These are phyloP conservation scores for Rhingia campestris DNA, from an alignment of 2,888 invertebrate species.

Conservation along the genomic window DNA sequence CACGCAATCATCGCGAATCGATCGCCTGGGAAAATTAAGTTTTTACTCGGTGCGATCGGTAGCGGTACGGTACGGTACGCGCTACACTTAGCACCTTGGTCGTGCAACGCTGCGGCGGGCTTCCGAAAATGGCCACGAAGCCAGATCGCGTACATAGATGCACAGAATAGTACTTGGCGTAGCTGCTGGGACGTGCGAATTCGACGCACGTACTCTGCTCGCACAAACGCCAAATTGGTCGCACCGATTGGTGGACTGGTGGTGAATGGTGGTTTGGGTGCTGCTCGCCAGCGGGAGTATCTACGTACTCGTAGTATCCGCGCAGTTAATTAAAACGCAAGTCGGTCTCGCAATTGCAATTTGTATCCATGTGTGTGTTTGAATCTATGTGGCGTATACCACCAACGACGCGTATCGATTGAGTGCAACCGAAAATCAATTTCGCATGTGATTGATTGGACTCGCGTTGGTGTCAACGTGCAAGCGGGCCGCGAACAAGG, in stretches of 20 bases:
- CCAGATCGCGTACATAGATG: slow-evolving; percentile 65
- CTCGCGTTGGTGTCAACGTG: slow-evolving; percentile 33
- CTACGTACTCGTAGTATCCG: not conserved
- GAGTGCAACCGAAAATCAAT: slow-evolving; percentile 59
- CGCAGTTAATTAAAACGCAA: slow-evolving; percentile 70
- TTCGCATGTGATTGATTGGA: slow-evolving; percentile 53
- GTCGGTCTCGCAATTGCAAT: slow-evolving; percentile 12
- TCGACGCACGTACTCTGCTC: slow-evolving; percentile 72
- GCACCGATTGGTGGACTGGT: slow-evolving; percentile 16
- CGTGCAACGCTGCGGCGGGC: slow-evolving; percentile 29
- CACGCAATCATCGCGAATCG: slow-evolving; percentile 72
- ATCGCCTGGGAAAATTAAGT: slow-evolving; percentile 74
- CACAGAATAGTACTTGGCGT: slow-evolving; percentile 29
- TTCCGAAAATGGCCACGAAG: slow-evolving; percentile 72
- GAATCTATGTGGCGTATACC: slow-evolving; percentile 29
- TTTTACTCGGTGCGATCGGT: slow-evolving; percentile 42
- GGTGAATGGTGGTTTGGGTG: slow-evolving; percentile 26
- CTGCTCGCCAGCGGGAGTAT: slow-evolving; percentile 2
- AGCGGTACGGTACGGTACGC: slow-evolving; percentile 23
- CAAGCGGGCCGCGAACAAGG: slow-evolving; percentile 4
- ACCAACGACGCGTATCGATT: slow-evolving; percentile 52
- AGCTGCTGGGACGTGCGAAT: slow-evolving; percentile 57
- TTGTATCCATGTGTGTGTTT: slow-evolving; percentile 7
- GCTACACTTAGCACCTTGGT: slow-evolving; percentile 73
- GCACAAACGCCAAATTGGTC: slow-evolving; percentile 68